Evolutionary conservation across 2,797 vertebrate genomes (phyloP).

Genomic region (Gallinago stenura): DNA sequence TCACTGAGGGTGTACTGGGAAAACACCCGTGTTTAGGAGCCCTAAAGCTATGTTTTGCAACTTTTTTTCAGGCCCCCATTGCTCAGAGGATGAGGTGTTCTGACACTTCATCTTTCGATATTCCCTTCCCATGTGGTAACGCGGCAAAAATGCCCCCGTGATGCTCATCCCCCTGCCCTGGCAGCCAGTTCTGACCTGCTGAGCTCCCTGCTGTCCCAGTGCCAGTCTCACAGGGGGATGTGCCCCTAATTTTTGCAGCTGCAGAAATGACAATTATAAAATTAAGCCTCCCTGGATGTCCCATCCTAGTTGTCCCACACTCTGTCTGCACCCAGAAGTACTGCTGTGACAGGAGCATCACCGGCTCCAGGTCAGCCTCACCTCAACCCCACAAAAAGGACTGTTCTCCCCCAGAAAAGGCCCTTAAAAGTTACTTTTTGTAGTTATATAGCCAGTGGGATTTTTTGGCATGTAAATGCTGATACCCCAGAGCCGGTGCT

Average conservation of each 20-base stretch:
- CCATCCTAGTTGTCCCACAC: rapidly evolving
- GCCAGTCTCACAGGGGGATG: rapidly evolving
- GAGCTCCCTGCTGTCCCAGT: not conserved
- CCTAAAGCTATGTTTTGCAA: rapidly evolving
- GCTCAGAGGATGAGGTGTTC: not conserved
- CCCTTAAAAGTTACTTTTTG: not conserved
- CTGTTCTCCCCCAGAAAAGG: not conserved
- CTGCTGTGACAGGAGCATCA: not conserved
- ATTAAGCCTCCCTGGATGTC: not conserved
- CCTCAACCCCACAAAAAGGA: not conserved
- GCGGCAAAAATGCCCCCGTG: not conserved
- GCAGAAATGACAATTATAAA: not conserved
- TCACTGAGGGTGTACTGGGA: slow-evolving; percentile 61
- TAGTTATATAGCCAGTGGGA: not conserved
- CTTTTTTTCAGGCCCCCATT: not conserved
- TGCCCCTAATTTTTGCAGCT: rapidly evolving
- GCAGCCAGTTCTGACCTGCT: not conserved
- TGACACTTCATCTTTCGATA: not conserved
- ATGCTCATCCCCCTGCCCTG: not conserved
- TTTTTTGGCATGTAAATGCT: too few species aligned
- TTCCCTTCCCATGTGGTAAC: not conserved
- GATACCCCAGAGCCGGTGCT: rapidly evolving
- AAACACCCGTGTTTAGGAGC: not conserved
- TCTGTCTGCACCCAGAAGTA: not conserved
- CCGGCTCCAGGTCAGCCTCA: not conserved